These are phyloP conservation scores for Latrodectus hesperus DNA, from an alignment of 2,888 invertebrate species.

Conservation along the genomic window DNA sequence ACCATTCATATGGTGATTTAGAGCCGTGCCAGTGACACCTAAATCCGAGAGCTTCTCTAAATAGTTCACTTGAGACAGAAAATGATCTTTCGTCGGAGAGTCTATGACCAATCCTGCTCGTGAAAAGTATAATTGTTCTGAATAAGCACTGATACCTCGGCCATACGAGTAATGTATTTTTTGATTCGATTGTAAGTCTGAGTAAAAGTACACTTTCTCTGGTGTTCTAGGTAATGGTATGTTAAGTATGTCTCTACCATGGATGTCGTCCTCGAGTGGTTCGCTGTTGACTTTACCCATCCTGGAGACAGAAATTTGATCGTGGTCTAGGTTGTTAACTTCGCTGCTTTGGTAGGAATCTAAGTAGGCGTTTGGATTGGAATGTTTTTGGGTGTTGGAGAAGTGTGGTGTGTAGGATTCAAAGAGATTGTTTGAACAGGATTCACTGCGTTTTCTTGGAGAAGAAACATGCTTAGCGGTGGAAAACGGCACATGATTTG, in stretches of 20 bases:
- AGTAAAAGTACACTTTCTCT: constrained; percentile 58
- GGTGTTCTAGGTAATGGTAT: constrained; percentile 33
- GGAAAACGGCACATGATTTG: constrained; percentile 17
- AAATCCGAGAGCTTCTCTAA: constrained; percentile 57
- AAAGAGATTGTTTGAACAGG: constrained; percentile 35
- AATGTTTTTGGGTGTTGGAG: constrained; percentile 20
- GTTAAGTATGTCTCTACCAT: constrained; percentile 42
- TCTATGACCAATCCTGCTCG: constrained; percentile 53
- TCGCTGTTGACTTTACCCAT: constrained; percentile 5
- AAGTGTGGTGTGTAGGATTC: constrained; percentile 31
- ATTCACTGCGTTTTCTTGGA: constrained; percentile 52
- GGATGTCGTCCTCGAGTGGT: constrained; percentile 14
- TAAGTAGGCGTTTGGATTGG: constrained; percentile 10
- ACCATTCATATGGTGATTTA: constrained; percentile 46
- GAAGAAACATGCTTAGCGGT: constrained; percentile 21
- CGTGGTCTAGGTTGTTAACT: constrained; percentile 53
- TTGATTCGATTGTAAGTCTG: constrained; percentile 55
- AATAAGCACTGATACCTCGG: constrained; percentile 52
- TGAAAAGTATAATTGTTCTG: constrained; percentile 56
- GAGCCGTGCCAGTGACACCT: constrained; percentile 23
- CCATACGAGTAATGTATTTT: constrained; percentile 60
- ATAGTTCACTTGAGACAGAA: constrained; percentile 54
- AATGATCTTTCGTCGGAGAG: constrained; percentile 36
- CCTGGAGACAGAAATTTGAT: constrained; percentile 12
- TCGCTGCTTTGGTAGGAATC: constrained; percentile 35